phyloP scores from a whole-genome alignment of 2,797 vertebrate species.

The Serranus cabrilla region DNA sequence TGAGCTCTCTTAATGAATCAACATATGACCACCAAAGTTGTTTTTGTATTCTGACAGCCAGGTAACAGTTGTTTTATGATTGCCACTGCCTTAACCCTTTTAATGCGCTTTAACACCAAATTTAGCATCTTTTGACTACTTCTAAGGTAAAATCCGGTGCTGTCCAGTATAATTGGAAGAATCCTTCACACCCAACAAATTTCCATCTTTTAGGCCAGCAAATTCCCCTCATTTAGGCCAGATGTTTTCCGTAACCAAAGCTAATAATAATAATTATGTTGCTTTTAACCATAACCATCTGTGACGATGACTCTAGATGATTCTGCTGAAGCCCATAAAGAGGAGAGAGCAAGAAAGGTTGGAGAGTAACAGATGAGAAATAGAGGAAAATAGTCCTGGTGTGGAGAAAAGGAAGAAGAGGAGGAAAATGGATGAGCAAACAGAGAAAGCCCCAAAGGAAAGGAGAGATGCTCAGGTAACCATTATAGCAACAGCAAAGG shows the following conservation, averaged over 20 bases:
- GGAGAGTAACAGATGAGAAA: slow-evolving; percentile 15
- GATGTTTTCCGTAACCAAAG: background rate
- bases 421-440: slow-evolving; percentile 36
- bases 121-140: too few relatives aligned
- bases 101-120: too few relatives aligned
- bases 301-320: slow-evolving; percentile 7
- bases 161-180: background rate
- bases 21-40: background rate
- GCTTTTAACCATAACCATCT: slow-evolving; percentile 1
- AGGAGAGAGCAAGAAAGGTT: background rate
- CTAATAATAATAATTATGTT: background rate
- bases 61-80: background rate
- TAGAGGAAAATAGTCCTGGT: background rate
- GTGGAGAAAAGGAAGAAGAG: slow-evolving; percentile 15
- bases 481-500: slow-evolving; percentile 5
- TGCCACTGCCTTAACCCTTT: too few relatives aligned
- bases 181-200: background rate
- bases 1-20: slow-evolving; percentile 27
- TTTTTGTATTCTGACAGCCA: background rate
- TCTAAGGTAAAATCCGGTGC: too few relatives aligned
- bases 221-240: too few relatives aligned
- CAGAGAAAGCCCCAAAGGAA: slow-evolving; percentile 27
- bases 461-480: slow-evolving; percentile 33
- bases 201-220: too few relatives aligned
- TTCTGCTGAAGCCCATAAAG: background rate